A percentile compares a stretch with the other conserved stretches of the same genome.
Evolutionary conservation across 2,888 invertebrate species (phyloP).

Genomic region (Bibio marci): DNA sequence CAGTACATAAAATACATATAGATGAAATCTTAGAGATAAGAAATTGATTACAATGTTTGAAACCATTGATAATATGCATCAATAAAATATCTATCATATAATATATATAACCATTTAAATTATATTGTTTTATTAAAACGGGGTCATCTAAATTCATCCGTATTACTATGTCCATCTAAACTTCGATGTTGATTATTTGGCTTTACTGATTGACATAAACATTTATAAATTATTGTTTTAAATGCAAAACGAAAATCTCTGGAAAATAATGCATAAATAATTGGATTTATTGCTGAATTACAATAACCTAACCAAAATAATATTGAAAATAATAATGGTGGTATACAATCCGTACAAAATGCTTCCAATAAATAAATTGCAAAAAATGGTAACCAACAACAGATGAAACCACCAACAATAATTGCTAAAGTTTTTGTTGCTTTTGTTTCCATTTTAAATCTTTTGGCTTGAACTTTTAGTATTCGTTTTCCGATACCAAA

Average conservation of each 20-base stretch:
- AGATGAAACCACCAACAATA: conserved; percentile 91
- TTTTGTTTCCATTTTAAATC: conserved; percentile 89
- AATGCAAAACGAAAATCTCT: conserved; percentile 91
- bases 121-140: background rate
- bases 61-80: no score
- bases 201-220: conserved; percentile 40
- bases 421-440: conserved; percentile 93
- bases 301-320: conserved; percentile 97
- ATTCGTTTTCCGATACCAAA: conserved; percentile 69
- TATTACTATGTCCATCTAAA: background rate
- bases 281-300: conserved; percentile 89
- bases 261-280: conserved; percentile 87
- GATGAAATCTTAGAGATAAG: no score
- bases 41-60: no score
- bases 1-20: no score
- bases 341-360: conserved; percentile 72
- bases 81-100: no score
- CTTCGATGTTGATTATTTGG: background rate
- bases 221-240: conserved; percentile 77
- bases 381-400: conserved; percentile 96
- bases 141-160: conserved; percentile 1
- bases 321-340: conserved; percentile 71
- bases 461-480: conserved; percentile 76
- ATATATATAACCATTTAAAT: no score
- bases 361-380: conserved; percentile 84